Evolutionary conservation across 2,888 invertebrate genomes (phyloP).

Genomic region (Cataglyphis livida): DNA sequence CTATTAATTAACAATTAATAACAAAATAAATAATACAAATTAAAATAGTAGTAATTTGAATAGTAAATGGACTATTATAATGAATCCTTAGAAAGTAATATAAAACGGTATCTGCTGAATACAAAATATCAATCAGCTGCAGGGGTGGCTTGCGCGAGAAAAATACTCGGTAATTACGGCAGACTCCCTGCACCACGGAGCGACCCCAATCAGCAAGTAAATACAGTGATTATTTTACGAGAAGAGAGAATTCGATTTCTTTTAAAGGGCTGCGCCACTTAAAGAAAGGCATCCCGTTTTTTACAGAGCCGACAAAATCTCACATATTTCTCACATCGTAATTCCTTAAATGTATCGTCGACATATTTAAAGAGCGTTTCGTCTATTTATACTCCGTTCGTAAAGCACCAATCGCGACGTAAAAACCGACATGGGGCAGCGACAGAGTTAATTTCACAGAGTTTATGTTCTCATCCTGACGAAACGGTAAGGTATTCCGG

Average conservation of each 20-base stretch:
- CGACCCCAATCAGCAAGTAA: conserved; percentile 77
- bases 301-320: conserved; percentile 46
- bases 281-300: conserved; percentile 57
- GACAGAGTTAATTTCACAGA: conserved; percentile 52
- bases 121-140: conserved; percentile 84
- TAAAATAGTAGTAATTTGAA: background rate
- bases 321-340: conserved; percentile 29
- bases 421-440: conserved; percentile 13
- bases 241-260: conserved; percentile 71
- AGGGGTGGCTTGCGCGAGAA: conserved; percentile 80
- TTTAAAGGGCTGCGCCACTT: conserved; percentile 59
- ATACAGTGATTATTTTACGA: conserved; percentile 78
- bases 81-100: conserved; percentile 27
- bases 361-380: background rate
- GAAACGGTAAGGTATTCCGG: conserved; percentile 65
- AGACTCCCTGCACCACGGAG: conserved; percentile 68
- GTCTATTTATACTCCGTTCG: conserved; percentile 6
- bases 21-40: background rate
- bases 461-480: conserved; percentile 46
- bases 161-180: conserved; percentile 84
- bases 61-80: background rate
- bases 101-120: conserved; percentile 78
- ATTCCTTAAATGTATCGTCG: conserved; percentile 18
- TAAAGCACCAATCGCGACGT: conserved; percentile 23
- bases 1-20: background rate